Percentiles rank a stretch among this genome's conserved stretches.
Evolutionary conservation across 2,888 invertebrate genomes (phyloP).

Genomic region (Ennomos quercinarius): DNA sequence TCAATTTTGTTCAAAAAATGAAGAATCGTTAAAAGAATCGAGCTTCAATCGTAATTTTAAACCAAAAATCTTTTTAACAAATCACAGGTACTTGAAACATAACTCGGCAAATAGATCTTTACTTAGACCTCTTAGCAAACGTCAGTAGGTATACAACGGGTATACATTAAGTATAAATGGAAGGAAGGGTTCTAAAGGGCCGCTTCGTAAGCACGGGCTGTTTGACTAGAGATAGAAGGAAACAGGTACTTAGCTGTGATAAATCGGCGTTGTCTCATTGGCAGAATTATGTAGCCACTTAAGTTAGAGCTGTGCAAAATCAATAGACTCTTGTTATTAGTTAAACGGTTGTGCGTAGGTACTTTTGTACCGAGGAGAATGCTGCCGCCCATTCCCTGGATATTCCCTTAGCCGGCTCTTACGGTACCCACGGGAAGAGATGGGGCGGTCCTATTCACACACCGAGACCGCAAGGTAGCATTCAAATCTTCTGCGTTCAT

Average conservation of each 20-base stretch:
- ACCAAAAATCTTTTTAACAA: too few relatives aligned
- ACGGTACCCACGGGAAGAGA: too few relatives aligned
- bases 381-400: too few relatives aligned
- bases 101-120: conserved; percentile 19
- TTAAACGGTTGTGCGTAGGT: not conserved
- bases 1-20: too few relatives aligned
- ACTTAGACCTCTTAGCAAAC: conserved; percentile 23
- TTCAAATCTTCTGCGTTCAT: too few relatives aligned
- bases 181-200: conserved; percentile 37
- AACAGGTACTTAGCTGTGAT: conserved; percentile 40
- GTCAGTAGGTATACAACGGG: conserved; percentile 5
- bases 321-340: conserved; percentile 7
- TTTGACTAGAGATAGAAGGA: conserved; percentile 39
- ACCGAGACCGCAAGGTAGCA: too few relatives aligned
- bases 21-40: too few relatives aligned
- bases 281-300: conserved; percentile 26
- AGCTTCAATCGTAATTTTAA: too few relatives aligned
- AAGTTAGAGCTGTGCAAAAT: conserved; percentile 7
- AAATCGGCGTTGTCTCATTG: conserved; percentile 33
- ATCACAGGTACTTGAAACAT: conserved; percentile 6
- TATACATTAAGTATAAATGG: conserved; percentile 19
- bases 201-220: conserved; percentile 39
- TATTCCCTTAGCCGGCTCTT: too few relatives aligned
- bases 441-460: too few relatives aligned
- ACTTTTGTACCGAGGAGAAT: too few relatives aligned